A percentile compares a stretch with the other conserved stretches of the same genome.
Evolutionary conservation across 2,113 vertebrate genomes (phyloP).

Genomic region (Tupaia chinensis): DNA sequence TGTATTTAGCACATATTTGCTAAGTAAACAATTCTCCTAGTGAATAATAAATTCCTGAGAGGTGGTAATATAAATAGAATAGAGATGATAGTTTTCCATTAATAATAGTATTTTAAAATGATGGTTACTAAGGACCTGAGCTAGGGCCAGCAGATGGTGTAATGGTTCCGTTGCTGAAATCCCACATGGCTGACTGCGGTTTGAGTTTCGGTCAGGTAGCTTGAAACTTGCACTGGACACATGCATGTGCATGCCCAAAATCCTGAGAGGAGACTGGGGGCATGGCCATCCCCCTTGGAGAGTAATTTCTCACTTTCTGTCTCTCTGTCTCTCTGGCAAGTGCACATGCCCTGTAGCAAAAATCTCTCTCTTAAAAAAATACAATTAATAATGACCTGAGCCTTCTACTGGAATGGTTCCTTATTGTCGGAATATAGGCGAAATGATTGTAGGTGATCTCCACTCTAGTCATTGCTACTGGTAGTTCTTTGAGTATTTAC

Average conservation of each 20-base stretch:
- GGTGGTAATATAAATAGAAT: not conserved
- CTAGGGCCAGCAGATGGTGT: not conserved
- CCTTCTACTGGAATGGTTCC: not conserved
- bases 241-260: too few species aligned
- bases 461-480: not conserved
- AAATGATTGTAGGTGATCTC: not conserved
- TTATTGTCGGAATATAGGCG: not conserved
- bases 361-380: not conserved
- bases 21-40: conserved; percentile 60
- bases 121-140: not conserved
- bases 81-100: not conserved
- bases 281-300: too few species aligned
- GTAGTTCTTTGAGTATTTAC: not conserved
- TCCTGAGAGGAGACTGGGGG: too few species aligned
- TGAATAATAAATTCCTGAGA: conserved; percentile 53
- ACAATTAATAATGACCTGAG: not conserved
- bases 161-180: too few species aligned
- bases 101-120: conserved; percentile 15
- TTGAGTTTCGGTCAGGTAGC: too few species aligned
- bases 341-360: too few species aligned
- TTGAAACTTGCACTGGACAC: too few species aligned
- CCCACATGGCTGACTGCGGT: too few species aligned
- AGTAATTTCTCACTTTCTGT: too few species aligned
- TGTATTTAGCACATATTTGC: conserved; percentile 58
- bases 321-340: too few species aligned